Evolutionary conservation across 2,888 invertebrate genomes (phyloP), one percentile per base, ranked within the genome.

Genomic region (Venustoraphidia nigricollis): DNA sequence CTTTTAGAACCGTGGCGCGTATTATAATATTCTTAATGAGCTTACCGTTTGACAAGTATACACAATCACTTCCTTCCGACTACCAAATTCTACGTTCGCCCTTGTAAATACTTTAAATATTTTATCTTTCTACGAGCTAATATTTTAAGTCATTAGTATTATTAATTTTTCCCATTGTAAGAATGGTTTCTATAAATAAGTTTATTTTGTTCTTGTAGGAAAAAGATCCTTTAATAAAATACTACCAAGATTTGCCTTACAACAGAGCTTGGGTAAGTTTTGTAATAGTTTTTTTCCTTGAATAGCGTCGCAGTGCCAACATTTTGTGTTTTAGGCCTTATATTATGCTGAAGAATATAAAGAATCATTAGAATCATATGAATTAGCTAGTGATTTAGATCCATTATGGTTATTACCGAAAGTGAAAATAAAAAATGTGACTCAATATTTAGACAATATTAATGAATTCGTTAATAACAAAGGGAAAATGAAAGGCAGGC

Each of bases 181-280:
- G 9, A 34, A 27, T 37, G 43, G 38, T 36, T 9, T 27, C 6
- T 27, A 27, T 27, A 5, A 27, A 27, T 27, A 27, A 5, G 6
- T 27, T 3, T 27, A 27, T 27, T 27, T 6, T 27, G 1, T 27
- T 6, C 3, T 62, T 64, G 34, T 60, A 81, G 80, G 81, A 81
- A 62, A 77, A 77, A 62, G 80, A 89, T 61, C 69, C 79, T 1
- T 69, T 81, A 2, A 81, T 86, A 1, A 76, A 70, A 59, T 79
- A 77, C 51, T 83, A 82, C 55, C 80, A 88, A 1, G 88, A 90
- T 66, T 70, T 91, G 42, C 83, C 85, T 67, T 89, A 82, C 61
- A 91, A 91, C 66, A 83, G 83, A 69, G 87, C 82, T 50, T 76
- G 84, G 60, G 89, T 90, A 69, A 77, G 81, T 75, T 55, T 52